Conservation (phyloP, 1,140 invertebrate genomes). For the Meteorus sp. region DNA sequence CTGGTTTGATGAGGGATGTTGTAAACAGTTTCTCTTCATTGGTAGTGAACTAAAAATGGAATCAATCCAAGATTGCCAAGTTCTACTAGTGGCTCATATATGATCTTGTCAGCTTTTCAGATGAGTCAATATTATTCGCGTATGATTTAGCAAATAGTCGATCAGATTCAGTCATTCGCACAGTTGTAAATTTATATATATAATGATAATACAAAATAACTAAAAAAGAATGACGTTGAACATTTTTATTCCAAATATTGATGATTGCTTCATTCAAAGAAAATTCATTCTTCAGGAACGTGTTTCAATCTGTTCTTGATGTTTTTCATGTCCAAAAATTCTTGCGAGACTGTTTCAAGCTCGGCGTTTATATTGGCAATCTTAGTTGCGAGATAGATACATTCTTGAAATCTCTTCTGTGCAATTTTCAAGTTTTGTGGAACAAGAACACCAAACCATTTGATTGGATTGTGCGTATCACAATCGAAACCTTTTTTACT, state of each 20-base stretch:
- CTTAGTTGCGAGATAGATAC: conserved; percentile 64
- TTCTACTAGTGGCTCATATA: too few relatives aligned
- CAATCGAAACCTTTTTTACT: conserved; percentile 40
- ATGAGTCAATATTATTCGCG: too few relatives aligned
- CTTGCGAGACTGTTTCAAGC: conserved; percentile 43
- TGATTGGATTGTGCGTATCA: conserved; percentile 65
- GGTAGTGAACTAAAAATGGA: too few relatives aligned
- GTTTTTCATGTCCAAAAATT: conserved; percentile 33
- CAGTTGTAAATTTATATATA: too few relatives aligned
- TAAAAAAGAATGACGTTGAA: too few relatives aligned
- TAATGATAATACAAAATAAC: too few relatives aligned
- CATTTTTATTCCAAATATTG: background rate
- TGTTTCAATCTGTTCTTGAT: conserved; percentile 27
- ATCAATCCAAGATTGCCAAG: too few relatives aligned
- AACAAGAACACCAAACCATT: conserved; percentile 76
- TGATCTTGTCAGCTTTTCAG: too few relatives aligned
- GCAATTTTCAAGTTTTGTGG: conserved; percentile 70
- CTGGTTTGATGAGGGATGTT: too few relatives aligned
- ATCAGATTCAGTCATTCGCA: too few relatives aligned
- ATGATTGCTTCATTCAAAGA: background rate
- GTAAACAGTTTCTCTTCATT: too few relatives aligned
- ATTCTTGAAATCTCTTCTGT: conserved; percentile 68
- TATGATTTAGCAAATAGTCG: too few relatives aligned
- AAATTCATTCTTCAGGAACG: conserved; percentile 1
- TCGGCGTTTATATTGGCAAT: conserved; percentile 67